Conservation (phyloP, 1,140 invertebrate species). For the Trialeurodes vaporariorum region DNA sequence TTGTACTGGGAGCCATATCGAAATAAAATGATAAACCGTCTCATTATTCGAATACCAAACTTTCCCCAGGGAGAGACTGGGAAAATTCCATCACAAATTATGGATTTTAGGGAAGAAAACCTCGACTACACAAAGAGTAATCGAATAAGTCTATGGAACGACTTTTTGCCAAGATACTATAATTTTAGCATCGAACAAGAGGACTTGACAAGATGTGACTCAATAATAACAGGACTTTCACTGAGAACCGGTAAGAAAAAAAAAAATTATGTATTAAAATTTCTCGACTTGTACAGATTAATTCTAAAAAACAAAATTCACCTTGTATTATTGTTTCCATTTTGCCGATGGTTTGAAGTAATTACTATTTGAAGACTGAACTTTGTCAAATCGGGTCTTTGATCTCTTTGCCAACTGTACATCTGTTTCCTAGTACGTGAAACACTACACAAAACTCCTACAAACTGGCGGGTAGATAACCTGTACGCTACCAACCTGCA, state of each 20-base stretch:
- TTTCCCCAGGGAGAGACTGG: neutral
- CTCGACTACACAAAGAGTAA: neutral
- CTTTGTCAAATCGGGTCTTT: too few relatives aligned
- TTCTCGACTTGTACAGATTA: too few relatives aligned
- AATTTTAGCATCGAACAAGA: neutral
- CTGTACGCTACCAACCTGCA: too few relatives aligned
- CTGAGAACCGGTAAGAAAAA: neutral
- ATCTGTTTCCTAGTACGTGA: too few relatives aligned
- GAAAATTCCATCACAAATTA: neutral
- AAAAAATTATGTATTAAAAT: too few relatives aligned
- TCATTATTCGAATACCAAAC: neutral
- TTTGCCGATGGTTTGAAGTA: too few relatives aligned
- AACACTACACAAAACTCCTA: too few relatives aligned
- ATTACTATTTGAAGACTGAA: too few relatives aligned
- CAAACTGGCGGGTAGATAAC: too few relatives aligned
- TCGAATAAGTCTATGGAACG: neutral
- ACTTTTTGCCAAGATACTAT: neutral
- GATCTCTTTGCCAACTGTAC: too few relatives aligned
- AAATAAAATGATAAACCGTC: neutral
- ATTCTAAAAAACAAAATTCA: too few relatives aligned
- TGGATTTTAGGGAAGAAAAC: neutral
- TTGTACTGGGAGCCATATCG: neutral
- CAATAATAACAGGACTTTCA: neutral
- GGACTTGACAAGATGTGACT: neutral
- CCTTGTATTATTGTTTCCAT: too few relatives aligned